Evolutionary conservation across 2,888 invertebrate species (phyloP).

Genomic region (Formica aserva): DNA sequence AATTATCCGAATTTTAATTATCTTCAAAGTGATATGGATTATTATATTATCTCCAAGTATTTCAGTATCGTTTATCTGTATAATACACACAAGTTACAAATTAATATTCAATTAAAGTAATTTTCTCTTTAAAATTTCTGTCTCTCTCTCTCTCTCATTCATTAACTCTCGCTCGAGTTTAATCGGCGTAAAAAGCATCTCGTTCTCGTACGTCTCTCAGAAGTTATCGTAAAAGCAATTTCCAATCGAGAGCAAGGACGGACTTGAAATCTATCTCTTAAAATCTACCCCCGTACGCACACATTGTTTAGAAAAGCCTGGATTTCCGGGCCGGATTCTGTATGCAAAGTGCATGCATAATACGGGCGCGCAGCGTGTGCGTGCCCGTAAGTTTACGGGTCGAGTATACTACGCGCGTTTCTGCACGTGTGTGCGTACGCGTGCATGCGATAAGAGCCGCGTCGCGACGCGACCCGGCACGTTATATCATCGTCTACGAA

Average conservation of each 20-base stretch:
- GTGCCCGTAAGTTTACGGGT: slow-evolving; percentile 1
- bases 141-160: neutral
- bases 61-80: neutral
- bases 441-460: slow-evolving; percentile 66
- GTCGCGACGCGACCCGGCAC: slow-evolving; percentile 54
- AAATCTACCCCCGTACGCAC: neutral
- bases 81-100: neutral
- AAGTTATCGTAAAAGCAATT: neutral
- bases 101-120: neutral
- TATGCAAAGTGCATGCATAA: slow-evolving; percentile 67
- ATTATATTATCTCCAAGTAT: neutral
- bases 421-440: slow-evolving; percentile 44
- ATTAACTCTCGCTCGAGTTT: neutral
- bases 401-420: neutral
- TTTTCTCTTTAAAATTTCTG: neutral
- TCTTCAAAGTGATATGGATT: neutral
- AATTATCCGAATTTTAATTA: neutral
- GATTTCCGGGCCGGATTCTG: neutral
- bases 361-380: slow-evolving; percentile 57
- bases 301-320: neutral
- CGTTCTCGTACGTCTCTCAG: neutral
- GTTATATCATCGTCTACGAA: slow-evolving; percentile 73
- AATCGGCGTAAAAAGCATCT: neutral
- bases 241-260: neutral
- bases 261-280: neutral